These are phyloP conservation scores for Epizoanthus scotinus DNA, from an alignment of 92 coral and sea anemone species.

Conservation along the genomic window DNA sequence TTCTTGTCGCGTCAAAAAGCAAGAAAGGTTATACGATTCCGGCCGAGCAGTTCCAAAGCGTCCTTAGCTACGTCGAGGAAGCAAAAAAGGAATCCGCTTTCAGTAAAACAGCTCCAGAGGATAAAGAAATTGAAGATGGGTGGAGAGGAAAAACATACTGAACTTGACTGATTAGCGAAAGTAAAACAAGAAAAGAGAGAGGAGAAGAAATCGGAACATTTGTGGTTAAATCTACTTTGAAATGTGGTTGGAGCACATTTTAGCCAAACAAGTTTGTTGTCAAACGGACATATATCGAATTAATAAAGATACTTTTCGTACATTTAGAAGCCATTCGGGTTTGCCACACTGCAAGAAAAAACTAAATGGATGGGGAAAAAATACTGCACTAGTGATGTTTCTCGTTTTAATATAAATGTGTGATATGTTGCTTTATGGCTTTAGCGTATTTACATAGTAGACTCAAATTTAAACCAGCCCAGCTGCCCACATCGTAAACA, in stretches of 20 bases:
- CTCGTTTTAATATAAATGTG: not conserved
- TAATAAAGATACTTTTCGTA: not conserved
- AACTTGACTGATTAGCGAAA: not conserved
- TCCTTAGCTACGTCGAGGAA: conserved; percentile 49
- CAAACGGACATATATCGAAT: not conserved
- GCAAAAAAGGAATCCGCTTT: conserved; percentile 52
- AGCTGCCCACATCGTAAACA: conserved; percentile 19
- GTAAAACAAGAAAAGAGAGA: not conserved
- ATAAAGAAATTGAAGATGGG: conserved; percentile 43
- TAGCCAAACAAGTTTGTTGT: not conserved
- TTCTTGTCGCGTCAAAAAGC: conserved; percentile 49
- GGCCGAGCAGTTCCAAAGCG: conserved; percentile 18
- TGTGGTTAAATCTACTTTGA: not conserved
- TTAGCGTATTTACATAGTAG: conserved; percentile 8
- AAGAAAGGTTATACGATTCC: conserved; percentile 44
- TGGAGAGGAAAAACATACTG: conserved; percentile 53
- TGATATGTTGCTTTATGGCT: not conserved
- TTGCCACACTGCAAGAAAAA: not conserved
- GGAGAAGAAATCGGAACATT: not conserved
- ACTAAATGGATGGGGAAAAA: not conserved
- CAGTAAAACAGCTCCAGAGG: conserved; percentile 39
- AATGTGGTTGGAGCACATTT: no score
- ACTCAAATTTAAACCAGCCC: conserved; percentile 2
- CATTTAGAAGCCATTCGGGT: not conserved
- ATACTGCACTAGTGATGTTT: not conserved